phyloP scores from a whole-genome alignment of 1,140 invertebrate genomes.

The Polypedilum pembai region DNA sequence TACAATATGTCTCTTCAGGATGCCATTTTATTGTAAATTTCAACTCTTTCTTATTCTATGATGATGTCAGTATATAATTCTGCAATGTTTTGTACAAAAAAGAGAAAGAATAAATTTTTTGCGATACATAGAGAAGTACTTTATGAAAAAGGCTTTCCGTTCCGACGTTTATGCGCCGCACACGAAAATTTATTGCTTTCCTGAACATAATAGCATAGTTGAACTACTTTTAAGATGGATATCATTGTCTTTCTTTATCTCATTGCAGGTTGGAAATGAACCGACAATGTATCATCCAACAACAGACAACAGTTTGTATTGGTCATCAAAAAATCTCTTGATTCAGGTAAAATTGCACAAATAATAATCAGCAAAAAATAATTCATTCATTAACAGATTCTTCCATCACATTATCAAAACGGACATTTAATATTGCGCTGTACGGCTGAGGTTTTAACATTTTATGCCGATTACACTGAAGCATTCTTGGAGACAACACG shows the following conservation, averaged over 20 bases:
- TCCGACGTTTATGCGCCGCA: conserved; percentile 15
- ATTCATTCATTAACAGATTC: conserved; percentile 29
- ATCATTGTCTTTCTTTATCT: conserved; percentile 27
- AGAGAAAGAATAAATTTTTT: background rate
- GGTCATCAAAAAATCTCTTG: conserved; percentile 30
- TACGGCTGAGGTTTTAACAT: conserved; percentile 29
- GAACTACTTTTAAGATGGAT: background rate
- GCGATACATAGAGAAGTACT: background rate
- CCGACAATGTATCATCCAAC: conserved; percentile 29
- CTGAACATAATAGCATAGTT: conserved; percentile 18
- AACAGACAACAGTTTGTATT: conserved; percentile 28
- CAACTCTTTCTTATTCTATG: background rate
- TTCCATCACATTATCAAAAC: conserved; percentile 31
- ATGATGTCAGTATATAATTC: background rate
- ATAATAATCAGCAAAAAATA: background rate
- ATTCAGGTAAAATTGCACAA: conserved; percentile 29
- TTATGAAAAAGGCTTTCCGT: background rate
- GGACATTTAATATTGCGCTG: conserved; percentile 30
- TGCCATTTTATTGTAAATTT: background rate
- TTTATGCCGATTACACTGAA: conserved; percentile 31
- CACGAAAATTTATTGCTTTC: background rate
- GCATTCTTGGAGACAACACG: conserved; percentile 23
- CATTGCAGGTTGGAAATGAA: conserved; percentile 30
- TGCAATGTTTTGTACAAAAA: background rate
- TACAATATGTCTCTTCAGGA: conserved; percentile 8